phyloP scores from a whole-genome alignment of 2,113 vertebrate species.

The Balaenoptera acutorostrata region DNA sequence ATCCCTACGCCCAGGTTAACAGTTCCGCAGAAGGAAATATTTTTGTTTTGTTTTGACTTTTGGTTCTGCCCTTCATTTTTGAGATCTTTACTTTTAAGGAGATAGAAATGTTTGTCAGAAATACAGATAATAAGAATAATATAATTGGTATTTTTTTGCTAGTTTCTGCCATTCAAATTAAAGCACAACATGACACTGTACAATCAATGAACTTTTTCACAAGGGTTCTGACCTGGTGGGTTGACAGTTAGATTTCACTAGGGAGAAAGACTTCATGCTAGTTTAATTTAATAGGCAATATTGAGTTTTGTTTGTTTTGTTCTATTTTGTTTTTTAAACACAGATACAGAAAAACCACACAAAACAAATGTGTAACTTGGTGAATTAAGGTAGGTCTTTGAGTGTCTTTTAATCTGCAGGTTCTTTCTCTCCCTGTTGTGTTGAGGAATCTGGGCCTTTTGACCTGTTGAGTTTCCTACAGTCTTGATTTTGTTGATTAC shows the following conservation, averaged over 20 bases:
- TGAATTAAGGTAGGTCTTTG: neutral
- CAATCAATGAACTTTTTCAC: neutral
- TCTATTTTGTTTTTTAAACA: neutral
- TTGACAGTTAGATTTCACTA: neutral
- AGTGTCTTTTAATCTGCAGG: neutral
- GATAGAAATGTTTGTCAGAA: neutral
- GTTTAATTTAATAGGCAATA: neutral
- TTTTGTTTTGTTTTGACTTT: conserved; percentile 11
- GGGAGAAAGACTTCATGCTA: neutral
- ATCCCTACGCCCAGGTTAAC: neutral
- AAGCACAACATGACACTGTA: neutral
- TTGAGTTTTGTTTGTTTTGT: neutral
- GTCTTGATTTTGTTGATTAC: neutral
- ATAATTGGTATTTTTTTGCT: neutral
- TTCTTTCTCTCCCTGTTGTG: neutral
- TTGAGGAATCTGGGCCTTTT: neutral
- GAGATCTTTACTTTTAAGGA: neutral
- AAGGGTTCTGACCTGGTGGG: neutral
- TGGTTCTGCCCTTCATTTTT: neutral
- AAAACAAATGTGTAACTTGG: neutral
- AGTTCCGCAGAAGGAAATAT: neutral
- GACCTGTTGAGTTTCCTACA: neutral
- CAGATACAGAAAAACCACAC: neutral
- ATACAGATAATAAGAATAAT: neutral
- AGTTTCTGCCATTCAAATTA: conserved; percentile 5